Evolutionary conservation across 2,113 vertebrate species (phyloP).

Genomic region (Litocranius walleri): DNA sequence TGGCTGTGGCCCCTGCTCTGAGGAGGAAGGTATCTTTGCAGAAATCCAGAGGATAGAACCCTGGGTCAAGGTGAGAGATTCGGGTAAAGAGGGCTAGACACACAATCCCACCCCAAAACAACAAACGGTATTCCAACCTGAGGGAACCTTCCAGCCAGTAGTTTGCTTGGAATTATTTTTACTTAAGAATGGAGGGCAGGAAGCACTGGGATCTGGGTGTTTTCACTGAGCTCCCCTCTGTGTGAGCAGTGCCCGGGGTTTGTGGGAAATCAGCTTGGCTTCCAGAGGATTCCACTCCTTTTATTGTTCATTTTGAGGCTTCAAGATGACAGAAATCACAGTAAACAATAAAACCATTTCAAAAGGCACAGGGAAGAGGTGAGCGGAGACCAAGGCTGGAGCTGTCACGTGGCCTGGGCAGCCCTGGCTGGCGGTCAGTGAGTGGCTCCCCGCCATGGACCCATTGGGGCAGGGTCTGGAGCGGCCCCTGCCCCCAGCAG

Average conservation of each 20-base stretch:
- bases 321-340: neutral
- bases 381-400: neutral
- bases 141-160: neutral
- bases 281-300: conserved; percentile 50
- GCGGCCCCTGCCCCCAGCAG: neutral
- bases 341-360: neutral
- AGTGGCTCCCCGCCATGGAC: neutral
- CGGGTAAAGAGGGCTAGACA: neutral
- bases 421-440: neutral
- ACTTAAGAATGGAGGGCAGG: neutral
- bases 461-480: neutral
- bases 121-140: neutral
- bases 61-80: no score
- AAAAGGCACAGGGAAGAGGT: neutral
- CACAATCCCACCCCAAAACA: neutral
- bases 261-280: neutral
- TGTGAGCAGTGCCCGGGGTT: neutral
- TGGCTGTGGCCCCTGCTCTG: neutral
- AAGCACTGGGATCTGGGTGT: neutral
- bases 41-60: neutral
- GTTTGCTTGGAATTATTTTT: neutral
- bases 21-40: neutral
- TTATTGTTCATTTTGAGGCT: conserved; percentile 49
- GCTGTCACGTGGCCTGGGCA: neutral
- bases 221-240: neutral